Evolutionary conservation across 2,113 vertebrate species (phyloP), one percentile per base, ranked within the genome.

Genomic region (Sardina pilchardus): DNA sequence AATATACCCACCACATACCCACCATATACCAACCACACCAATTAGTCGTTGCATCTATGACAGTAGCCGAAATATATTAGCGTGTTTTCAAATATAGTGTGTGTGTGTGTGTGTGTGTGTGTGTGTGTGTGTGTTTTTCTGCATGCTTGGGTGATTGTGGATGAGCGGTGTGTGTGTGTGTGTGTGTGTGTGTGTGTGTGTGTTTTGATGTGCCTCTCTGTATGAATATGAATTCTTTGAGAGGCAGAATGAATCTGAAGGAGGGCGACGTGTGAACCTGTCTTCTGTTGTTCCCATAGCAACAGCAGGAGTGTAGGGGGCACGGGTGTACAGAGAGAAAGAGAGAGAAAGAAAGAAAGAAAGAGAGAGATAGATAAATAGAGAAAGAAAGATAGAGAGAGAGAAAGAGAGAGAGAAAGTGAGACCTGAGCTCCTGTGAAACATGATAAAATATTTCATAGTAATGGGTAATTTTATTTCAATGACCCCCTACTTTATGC

Each of bases 241-340:
- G 84, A 88, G 86, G 84, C 86, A 89, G 82, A 88, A 92, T 88
- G 86, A 92, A 90, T 91, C 88, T 89, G 90, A 89, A 90, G 89
- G 87, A 90, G 86, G 87, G 88, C 59, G 87, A 92, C 86, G 88
- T 89, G 88, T 89, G 88, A 90, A 89, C 87, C 88, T 92, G 90
- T 91, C 90, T 91, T 88, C 85, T 86, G 87, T 82, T 87, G 91
- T 92, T 91, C 87, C 90, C 89, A 91, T 92, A 90, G 91, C 89
- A 91, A 92, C 90, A 81, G 84, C 86, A 85, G 83, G 88, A 90
- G 88, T 85, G 89, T 84, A 87, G 59, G 45, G 84, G 71, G 85
- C 85, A 82, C 43, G 34, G 83, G 84, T 81, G 82, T 81, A 59
- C 59, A 81, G 85, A 67, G 21, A 82, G 17, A 43, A 30, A 24